Evolutionary conservation across 2,888 invertebrate species (phyloP), one percentile per base, ranked within the genome.

Genomic region (Saturnia pavonia): DNA sequence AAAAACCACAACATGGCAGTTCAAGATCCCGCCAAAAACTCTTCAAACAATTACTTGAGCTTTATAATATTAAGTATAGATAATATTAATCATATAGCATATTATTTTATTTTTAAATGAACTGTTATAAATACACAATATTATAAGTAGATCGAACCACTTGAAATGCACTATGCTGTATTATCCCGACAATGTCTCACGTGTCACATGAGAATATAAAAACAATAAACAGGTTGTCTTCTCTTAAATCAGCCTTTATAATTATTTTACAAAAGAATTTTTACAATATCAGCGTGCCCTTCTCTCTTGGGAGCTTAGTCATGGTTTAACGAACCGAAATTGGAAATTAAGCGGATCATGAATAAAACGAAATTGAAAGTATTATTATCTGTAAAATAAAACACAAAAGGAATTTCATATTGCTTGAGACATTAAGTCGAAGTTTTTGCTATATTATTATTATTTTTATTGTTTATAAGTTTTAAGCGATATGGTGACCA

Each of bases 291-390:
- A 7, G 25, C 25, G 27, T 60, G 25, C 19, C 57, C 57, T 60
- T 60, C 27, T 60, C 27, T 25, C 27, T 60, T 25, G 4, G 27
- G 57, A 14, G 57, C 16, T 60, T 60, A 60, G 27, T 25, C 27
- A 60, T 27, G 27, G 57, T 27, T 14, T 60, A 25, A 60, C 57
- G 57, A 60, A 25, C 25, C 57, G 57, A 60, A 60, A 60, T 60
- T 60, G 14, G 27, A 60, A 60, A 27, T 60, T 60, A 27, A 60
- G 57, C 57, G 57, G 27, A 25, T 60, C 57, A 60, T 12, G 14
- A 60, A 27, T 60, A 4, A 60, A 60, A 27, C 27, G 57, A 25
- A 60, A 60, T 60, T 25, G 57, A 60, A 60, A 60, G 57, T 60
- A 25, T 14, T 14, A 60, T 27, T 60, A 60, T 60, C 54, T 11